phyloP scores from a whole-genome alignment of 2,113 vertebrate genomes.

The Pluvianellus socialis region DNA sequence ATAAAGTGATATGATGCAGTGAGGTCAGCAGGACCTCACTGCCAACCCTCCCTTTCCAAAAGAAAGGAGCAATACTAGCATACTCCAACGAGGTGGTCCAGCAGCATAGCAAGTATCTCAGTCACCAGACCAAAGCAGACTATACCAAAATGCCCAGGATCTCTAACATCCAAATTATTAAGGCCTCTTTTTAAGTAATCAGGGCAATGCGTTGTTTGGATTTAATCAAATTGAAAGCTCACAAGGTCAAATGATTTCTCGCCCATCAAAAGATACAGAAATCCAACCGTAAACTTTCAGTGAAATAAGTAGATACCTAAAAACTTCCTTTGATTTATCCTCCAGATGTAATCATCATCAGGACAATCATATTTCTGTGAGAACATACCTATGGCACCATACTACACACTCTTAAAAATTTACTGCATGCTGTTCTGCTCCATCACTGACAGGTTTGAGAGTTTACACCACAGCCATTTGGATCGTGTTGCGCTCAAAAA shows the following conservation, averaged over 20 bases:
- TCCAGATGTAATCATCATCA: background rate
- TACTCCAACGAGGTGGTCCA: background rate
- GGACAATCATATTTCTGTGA: background rate
- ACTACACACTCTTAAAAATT: background rate
- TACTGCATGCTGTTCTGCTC: background rate
- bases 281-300: background rate
- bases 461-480: background rate
- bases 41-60: background rate
- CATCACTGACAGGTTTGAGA: background rate
- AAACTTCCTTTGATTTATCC: background rate
- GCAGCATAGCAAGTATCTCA: background rate
- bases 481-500: background rate
- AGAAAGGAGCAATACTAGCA: background rate
- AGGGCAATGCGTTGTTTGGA: background rate
- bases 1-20: background rate
- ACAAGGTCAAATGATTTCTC: background rate
- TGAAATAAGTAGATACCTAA: background rate
- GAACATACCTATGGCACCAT: background rate
- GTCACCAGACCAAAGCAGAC: background rate
- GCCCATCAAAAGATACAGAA: background rate
- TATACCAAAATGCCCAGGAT: background rate
- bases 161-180: background rate
- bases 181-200: background rate
- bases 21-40: background rate
- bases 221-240: background rate